A percentile compares a stretch with the other conserved stretches of the same genome.
Conservation (phyloP, 2,888 invertebrate genomes). For the Brachylomia viminalis region DNA sequence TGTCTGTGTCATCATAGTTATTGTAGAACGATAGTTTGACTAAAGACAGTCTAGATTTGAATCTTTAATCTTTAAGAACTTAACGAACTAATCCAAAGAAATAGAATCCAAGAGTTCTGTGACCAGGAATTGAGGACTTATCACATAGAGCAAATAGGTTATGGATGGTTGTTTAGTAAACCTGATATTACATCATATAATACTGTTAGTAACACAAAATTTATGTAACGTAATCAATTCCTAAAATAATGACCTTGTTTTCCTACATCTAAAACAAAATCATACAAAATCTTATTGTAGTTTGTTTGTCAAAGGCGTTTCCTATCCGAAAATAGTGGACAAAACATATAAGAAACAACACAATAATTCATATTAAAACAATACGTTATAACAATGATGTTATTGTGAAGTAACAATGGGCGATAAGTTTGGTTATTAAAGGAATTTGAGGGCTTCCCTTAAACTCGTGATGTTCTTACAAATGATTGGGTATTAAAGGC, state of each 20-base stretch:
- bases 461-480: constrained; percentile 33
- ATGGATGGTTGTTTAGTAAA: background rate
- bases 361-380: constrained; percentile 35
- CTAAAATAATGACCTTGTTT: constrained; percentile 18
- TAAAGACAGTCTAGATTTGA: no score
- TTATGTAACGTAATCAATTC: background rate
- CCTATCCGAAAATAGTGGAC: constrained; percentile 31
- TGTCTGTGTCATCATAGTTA: no score
- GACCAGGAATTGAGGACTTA: background rate
- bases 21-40: no score
- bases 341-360: constrained; percentile 9
- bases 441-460: constrained; percentile 10
- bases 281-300: constrained; percentile 53
- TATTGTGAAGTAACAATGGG: constrained; percentile 41
- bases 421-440: background rate
- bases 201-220: background rate
- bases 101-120: no score
- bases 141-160: background rate
- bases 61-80: no score
- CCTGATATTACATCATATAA: background rate
- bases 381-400: constrained; percentile 16
- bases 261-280: constrained; percentile 17
- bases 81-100: no score
- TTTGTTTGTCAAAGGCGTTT: constrained; percentile 56
- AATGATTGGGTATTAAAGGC: background rate